These are phyloP conservation scores for Amyelois transitella DNA, from an alignment of 1,140 invertebrate genomes.

Conservation along the genomic window DNA sequence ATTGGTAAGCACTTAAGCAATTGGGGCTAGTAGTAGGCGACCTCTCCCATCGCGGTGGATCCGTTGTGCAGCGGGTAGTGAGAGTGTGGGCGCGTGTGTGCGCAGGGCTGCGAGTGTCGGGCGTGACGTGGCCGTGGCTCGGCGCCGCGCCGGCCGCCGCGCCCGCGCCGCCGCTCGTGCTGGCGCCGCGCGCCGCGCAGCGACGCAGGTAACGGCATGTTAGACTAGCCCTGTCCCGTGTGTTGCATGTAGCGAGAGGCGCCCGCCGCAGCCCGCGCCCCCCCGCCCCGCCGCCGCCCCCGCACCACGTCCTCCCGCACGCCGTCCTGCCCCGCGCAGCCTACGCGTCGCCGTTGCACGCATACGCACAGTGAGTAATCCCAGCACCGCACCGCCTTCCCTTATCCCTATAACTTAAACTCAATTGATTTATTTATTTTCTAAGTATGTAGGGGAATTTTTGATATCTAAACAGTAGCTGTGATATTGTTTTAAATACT, in stretches of 20 bases:
- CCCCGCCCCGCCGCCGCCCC: slow-evolving; percentile 62
- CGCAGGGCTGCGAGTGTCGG: slow-evolving; percentile 77
- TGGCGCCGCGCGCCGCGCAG: slow-evolving; percentile 70
- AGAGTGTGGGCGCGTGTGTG: slow-evolving; percentile 49
- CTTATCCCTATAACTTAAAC: slow-evolving; percentile 12
- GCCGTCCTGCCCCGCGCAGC: slow-evolving; percentile 66
- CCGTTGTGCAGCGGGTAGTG: slow-evolving; percentile 2
- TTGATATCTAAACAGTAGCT: no score
- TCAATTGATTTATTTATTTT: no score
- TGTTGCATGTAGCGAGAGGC: slow-evolving; percentile 74
- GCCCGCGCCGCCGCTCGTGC: slow-evolving; percentile 71
- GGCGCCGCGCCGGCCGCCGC: slow-evolving; percentile 73
- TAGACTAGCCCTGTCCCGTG: slow-evolving; percentile 47
- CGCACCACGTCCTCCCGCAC: slow-evolving; percentile 75
- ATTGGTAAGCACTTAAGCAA: no score
- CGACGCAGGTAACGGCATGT: slow-evolving; percentile 73
- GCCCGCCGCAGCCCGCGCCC: slow-evolving; percentile 50
- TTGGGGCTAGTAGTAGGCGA: no score
- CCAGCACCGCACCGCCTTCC: slow-evolving; percentile 29
- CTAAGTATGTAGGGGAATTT: no score
- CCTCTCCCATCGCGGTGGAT: slow-evolving; percentile 7
- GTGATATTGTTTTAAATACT: no score
- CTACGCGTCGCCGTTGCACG: slow-evolving; percentile 76
- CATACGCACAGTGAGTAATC: slow-evolving; percentile 82
- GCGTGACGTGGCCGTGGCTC: slow-evolving; percentile 75